Conservation (phyloP, 30 jellyfish, hydroid and myxozoan species). For the Hydractinia echinata region DNA sequence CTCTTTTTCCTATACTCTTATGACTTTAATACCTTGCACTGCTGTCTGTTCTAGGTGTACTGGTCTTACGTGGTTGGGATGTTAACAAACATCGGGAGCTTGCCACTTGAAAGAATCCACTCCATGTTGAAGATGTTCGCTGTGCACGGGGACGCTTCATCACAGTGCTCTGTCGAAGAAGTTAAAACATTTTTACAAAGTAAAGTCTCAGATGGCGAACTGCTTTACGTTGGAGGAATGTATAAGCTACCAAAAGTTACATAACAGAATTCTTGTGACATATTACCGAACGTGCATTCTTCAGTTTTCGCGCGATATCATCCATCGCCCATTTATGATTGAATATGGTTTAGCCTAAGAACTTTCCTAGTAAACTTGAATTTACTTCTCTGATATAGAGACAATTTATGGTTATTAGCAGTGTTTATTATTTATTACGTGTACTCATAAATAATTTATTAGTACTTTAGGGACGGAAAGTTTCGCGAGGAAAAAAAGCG, state of each 20-base stretch:
- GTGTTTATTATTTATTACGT: too few species aligned
- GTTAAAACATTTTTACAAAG: conserved; percentile 66
- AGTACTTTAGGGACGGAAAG: too few species aligned
- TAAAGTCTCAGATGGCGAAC: conserved; percentile 79
- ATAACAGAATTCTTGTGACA: background rate
- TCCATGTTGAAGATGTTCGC: conserved; percentile 96
- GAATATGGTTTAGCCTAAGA: too few species aligned
- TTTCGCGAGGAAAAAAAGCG: too few species aligned
- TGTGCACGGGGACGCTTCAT: conserved; percentile 61
- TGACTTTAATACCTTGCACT: background rate
- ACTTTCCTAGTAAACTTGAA: too few species aligned
- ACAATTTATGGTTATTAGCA: too few species aligned
- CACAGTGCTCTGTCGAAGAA: conserved; percentile 75
- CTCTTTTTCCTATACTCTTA: background rate
- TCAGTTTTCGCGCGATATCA: too few species aligned
- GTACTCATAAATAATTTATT: too few species aligned
- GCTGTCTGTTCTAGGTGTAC: conserved; percentile 45
- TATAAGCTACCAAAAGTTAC: conserved; percentile 52
- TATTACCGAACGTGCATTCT: too few species aligned
- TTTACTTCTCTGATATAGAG: too few species aligned
- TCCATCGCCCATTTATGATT: too few species aligned
- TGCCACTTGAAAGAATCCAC: conserved; percentile 87
- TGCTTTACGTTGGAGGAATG: conserved; percentile 60
- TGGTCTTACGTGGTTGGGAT: conserved; percentile 97
- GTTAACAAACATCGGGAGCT: conserved; percentile 85